These are phyloP conservation scores for Clitarchus hookeri DNA, from an alignment of 2,888 invertebrate genomes.

Conservation along the genomic window DNA sequence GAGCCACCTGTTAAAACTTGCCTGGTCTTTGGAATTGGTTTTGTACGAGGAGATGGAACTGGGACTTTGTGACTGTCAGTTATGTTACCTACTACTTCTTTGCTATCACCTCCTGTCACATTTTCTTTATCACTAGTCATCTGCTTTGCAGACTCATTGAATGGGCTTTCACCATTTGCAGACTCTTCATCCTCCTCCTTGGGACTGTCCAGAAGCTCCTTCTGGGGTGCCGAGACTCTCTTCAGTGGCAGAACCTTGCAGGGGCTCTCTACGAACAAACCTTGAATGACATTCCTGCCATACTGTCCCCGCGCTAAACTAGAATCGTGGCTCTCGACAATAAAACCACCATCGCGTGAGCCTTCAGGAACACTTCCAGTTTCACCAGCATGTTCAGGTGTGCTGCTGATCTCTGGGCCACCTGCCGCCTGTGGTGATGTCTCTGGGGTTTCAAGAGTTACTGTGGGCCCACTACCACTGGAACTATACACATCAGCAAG, in stretches of 20 bases:
- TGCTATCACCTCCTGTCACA: not conserved
- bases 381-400: not conserved
- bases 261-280: conserved; percentile 48
- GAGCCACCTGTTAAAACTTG: not conserved
- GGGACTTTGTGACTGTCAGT: not conserved
- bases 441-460: not conserved
- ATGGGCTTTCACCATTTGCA: not conserved
- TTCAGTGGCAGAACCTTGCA: conserved; percentile 35
- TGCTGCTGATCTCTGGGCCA: not conserved
- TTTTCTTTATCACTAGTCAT: not conserved
- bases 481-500: not conserved
- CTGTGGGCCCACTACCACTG: not conserved
- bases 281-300: conserved; percentile 46
- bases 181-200: conserved; percentile 17
- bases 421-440: not conserved
- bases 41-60: not conserved
- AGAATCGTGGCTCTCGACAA: conserved; percentile 40
- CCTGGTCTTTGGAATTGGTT: conserved; percentile 21
- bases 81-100: no score
- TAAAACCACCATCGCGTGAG: conserved; percentile 24
- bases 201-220: conserved; percentile 19
- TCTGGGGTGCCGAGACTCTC: conserved; percentile 33
- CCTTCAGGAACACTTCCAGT: no score
- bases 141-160: not conserved
- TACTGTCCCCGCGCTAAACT: conserved; percentile 41